These are phyloP conservation scores for Andrena hattorfiana DNA, from an alignment of 2,888 invertebrate genomes.

Conservation along the genomic window DNA sequence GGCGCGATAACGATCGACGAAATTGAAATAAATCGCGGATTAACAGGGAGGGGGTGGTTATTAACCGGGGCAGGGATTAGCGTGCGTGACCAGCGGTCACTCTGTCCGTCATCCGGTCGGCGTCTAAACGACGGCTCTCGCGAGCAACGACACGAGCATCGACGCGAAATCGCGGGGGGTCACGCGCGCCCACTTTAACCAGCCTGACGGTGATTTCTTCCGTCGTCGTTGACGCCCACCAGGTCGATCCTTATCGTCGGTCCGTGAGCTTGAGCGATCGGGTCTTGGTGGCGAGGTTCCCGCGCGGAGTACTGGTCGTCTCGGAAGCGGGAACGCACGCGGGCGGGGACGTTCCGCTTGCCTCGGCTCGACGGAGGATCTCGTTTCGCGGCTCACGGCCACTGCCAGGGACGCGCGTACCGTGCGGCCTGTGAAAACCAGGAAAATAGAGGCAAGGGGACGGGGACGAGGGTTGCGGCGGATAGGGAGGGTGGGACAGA, in stretches of 20 bases:
- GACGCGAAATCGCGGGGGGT: conserved; percentile 53
- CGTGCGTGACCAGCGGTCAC: conserved; percentile 61
- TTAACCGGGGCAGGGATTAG: conserved; percentile 56
- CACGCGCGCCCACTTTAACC: conserved; percentile 44
- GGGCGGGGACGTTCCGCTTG: conserved; percentile 46
- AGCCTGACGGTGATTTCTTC: background rate
- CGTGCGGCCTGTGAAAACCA: conserved; percentile 30
- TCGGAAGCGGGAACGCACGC: background rate
- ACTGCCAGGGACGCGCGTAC: conserved; percentile 53
- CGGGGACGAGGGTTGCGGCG: no score
- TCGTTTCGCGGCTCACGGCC: conserved; percentile 80
- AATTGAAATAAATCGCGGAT: conserved; percentile 75
- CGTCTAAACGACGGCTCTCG: conserved; percentile 5
- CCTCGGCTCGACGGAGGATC: conserved; percentile 70
- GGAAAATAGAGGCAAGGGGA: conserved; percentile 19
- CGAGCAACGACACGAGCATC: conserved; percentile 49
- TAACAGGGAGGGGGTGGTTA: conserved; percentile 47
- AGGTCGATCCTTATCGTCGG: conserved; percentile 30
- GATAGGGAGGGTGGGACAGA: background rate
- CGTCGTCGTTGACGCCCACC: conserved; percentile 3
- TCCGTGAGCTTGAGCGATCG: conserved; percentile 34
- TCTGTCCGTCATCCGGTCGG: conserved; percentile 26
- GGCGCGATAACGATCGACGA: conserved; percentile 56
- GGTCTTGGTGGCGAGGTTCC: background rate
- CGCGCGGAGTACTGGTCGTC: background rate